These are phyloP conservation scores for Phymastichus coffea DNA, from an alignment of 1,140 invertebrate species.

Conservation along the genomic window DNA sequence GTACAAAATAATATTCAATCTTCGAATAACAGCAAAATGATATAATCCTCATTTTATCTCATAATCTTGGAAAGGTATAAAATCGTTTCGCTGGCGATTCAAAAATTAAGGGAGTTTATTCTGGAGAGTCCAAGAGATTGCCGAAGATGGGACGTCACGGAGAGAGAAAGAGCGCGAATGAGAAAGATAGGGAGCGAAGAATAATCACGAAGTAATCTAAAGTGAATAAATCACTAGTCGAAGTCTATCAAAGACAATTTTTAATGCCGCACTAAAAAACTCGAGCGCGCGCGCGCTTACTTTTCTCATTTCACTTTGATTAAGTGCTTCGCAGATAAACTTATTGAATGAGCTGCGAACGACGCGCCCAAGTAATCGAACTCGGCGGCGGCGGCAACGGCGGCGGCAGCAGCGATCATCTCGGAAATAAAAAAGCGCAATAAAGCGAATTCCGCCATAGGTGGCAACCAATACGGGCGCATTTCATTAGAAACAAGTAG, in stretches of 20 bases:
- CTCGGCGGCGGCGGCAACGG: too few relatives aligned
- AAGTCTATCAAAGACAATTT: conserved; percentile 8
- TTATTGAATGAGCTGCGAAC: too few relatives aligned
- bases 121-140: not conserved
- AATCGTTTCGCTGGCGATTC: not conserved
- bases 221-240: conserved; percentile 12
- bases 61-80: conserved; percentile 1
- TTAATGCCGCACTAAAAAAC: not conserved
- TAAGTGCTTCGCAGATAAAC: too few relatives aligned
- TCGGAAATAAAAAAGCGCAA: too few relatives aligned
- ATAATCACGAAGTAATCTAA: conserved; percentile 6
- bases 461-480: too few relatives aligned
- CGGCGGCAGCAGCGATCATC: too few relatives aligned
- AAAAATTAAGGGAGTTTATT: not conserved
- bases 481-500: too few relatives aligned
- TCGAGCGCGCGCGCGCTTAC: too few relatives aligned
- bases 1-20: too few relatives aligned
- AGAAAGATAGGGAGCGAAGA: not conserved
- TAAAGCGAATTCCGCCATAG: too few relatives aligned
- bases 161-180: not conserved
- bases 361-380: too few relatives aligned
- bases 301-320: not conserved
- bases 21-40: conserved; percentile 2
- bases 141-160: not conserved
- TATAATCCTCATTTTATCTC: conserved; percentile 2